Percentiles rank a stretch among this genome's conserved stretches.
phyloP scores from a whole-genome alignment of 2,888 invertebrate genomes.

The Beris morrisii region DNA sequence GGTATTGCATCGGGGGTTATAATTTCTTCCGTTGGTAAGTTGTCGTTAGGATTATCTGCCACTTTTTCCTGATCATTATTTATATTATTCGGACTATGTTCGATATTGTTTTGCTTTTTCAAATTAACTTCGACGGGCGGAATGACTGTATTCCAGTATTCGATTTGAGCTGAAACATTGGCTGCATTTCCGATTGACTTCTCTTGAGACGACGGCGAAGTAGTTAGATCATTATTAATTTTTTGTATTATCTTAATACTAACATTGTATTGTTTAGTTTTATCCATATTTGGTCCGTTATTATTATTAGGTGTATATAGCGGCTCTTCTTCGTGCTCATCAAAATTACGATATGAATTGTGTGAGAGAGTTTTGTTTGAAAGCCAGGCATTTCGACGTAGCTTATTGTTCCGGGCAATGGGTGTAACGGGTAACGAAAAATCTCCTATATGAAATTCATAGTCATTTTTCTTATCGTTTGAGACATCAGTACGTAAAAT shows the following conservation, averaged over 20 bases:
- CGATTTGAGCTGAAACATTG: constrained; percentile 34
- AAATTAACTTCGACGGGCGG: constrained; percentile 20
- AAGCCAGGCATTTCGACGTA: constrained; percentile 61
- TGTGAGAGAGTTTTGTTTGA: constrained; percentile 48
- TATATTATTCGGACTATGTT: neutral
- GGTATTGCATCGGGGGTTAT: neutral
- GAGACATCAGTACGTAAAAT: constrained; percentile 10
- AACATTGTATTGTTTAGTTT: constrained; percentile 37
- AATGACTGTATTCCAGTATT: constrained; percentile 33
- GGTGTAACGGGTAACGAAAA: constrained; percentile 58
- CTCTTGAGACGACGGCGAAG: neutral
- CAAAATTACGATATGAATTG: neutral
- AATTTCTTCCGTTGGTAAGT: neutral
- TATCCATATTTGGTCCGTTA: neutral
- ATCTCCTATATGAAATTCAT: constrained; percentile 41
- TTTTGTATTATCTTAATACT: constrained; percentile 40
- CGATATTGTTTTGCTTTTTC: constrained; percentile 23
- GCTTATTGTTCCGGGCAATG: constrained; percentile 61
- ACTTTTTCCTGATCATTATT: neutral
- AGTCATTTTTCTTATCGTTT: constrained; percentile 21
- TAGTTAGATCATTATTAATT: constrained; percentile 6
- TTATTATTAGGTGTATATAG: constrained; percentile 6
- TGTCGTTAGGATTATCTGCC: constrained; percentile 3
- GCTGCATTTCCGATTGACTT: neutral
- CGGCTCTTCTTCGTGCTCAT: constrained; percentile 17